phyloP scores from a whole-genome alignment of 1,140 invertebrate species.

The Drosophila suzukii region DNA sequence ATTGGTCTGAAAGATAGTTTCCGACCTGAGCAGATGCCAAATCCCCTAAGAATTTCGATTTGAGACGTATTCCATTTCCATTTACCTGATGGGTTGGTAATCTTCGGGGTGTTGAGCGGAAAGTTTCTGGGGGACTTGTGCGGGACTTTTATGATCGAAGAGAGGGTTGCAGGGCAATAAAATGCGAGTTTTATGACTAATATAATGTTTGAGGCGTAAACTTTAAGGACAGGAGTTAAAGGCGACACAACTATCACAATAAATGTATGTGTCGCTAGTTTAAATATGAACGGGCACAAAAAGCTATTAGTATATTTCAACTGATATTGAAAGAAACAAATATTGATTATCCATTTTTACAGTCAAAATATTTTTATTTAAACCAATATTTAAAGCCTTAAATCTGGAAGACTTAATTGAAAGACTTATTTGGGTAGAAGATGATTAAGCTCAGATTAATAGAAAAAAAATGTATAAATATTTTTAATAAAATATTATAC shows the following conservation, averaged over 20 bases:
- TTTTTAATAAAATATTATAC: no score
- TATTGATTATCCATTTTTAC: no score
- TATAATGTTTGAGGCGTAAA: neutral
- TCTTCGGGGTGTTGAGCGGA: neutral
- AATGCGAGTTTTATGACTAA: slow-evolving; percentile 5
- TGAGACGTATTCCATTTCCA: slow-evolving; percentile 41
- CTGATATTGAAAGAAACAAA: no score
- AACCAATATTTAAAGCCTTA: no score
- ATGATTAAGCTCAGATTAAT: no score
- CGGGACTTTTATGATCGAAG: slow-evolving; percentile 2
- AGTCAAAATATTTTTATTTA: no score
- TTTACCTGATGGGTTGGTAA: slow-evolving; percentile 7
- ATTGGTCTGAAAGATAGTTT: slow-evolving; percentile 64
- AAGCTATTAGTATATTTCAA: no score
- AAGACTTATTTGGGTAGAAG: no score
- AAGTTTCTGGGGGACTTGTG: slow-evolving; percentile 2
- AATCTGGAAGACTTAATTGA: no score
- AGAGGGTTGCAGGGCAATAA: slow-evolving; percentile 3
- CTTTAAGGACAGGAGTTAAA: neutral
- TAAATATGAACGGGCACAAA: no score
- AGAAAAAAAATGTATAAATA: no score
- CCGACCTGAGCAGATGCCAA: slow-evolving; percentile 34
- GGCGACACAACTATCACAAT: neutral
- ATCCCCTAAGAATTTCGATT: slow-evolving; percentile 43
- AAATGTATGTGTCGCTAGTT: no score